Conservation (phyloP, 2,797 vertebrate genomes). For the Bradypodion pumilum region DNA sequence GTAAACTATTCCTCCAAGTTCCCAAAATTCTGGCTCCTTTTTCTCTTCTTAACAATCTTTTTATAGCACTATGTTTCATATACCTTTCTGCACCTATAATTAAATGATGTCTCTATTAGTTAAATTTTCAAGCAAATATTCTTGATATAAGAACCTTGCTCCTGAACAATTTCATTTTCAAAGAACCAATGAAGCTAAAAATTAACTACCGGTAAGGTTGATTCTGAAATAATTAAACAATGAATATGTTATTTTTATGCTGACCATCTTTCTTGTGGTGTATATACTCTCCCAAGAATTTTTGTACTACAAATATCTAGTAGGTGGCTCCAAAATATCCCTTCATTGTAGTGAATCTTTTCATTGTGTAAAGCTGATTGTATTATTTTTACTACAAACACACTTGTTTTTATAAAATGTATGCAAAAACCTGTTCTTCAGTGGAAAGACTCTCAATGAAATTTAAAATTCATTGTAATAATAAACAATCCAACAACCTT, state of each 20-base stretch:
- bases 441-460: neutral
- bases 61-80: neutral
- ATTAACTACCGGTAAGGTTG: neutral
- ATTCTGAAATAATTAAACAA: neutral
- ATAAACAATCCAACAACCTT: neutral
- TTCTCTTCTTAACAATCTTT: neutral
- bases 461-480: neutral
- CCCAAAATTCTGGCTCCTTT: neutral
- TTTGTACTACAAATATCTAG: neutral
- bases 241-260: neutral
- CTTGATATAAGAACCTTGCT: neutral
- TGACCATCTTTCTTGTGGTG: neutral
- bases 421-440: neutral
- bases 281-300: neutral
- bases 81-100: neutral
- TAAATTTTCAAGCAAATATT: neutral
- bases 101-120: neutral
- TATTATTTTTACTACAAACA: neutral
- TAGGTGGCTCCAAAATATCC: constrained; percentile 10
- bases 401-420: neutral
- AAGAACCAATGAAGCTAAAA: neutral
- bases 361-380: neutral
- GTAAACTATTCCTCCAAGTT: neutral
- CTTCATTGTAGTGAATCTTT: neutral
- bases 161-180: neutral